Evolutionary conservation across 2,888 invertebrate genomes (phyloP), one percentile per base, ranked within the genome.

Genomic region (Shargacucullia verbasci): DNA sequence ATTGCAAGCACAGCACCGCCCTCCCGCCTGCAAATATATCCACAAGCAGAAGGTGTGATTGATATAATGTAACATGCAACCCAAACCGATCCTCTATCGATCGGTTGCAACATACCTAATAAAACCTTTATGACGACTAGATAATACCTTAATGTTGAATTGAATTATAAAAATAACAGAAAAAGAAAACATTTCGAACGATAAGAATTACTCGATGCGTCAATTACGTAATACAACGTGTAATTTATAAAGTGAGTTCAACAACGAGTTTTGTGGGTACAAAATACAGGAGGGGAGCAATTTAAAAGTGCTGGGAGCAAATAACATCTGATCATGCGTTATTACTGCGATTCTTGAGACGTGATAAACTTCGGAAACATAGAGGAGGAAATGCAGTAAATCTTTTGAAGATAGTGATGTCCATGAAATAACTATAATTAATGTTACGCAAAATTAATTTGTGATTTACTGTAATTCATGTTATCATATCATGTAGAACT

Each of bases 361-460:
- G 76, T 78, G 79, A 81, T 82, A 73, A 70, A 75, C 64, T 73
- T 63, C 33, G 29, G 49, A 50, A 59, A 70, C 59, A 49, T 33
- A 49, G 59, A 56, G 56, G 37, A 11, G 33, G 52, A 12, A n/a
- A 20, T 1, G 20, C n/a, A 25, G 12, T 6, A 9, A 29, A 20
- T 4, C 4, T 20, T 20, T 4, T 20, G 20, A 20, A 20, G 20
- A 2, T 20, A 2, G 20, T 20, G 4, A 20, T 20, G 20, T 20
- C 20, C 20, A 20, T 20, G 20, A 20, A 20, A 20, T 20, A 20
- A 20, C 20, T n/a, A n/a, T n/a, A n/a, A n/a, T n/a, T n/a, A n/a
- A n/a, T n/a, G n/a, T n/a, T n/a, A 20, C 20, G 20, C n/a, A 20
- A 20, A 20, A 20, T 20, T 20, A 20, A 20, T 3, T n/a, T 20